Base-by-base conservation (phyloP, 1,140 invertebrate genomes). In the Cyrtorhinus lividipennis region DNA sequence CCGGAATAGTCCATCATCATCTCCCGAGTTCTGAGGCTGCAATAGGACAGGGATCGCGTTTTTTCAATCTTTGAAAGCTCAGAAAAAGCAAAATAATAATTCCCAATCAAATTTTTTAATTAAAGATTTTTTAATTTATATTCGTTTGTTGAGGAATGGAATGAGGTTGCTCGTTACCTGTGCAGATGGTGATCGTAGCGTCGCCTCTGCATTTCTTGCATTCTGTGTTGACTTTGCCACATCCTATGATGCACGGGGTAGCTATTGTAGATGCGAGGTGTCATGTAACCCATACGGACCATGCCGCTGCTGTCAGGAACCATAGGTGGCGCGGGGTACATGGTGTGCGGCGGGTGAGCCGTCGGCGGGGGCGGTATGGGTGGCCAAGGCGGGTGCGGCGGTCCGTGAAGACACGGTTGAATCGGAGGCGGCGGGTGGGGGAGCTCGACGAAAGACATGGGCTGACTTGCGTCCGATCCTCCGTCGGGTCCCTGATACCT, bases 171-270 rank as follows among this genome's bases (percentile, higher is more conserved):
- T n/a, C n/a, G n/a, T 69, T 69, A 76, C 73, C 66, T 64, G 61
- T 72, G 72, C 70, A 70, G 71, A n/a, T 71, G 70, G 66, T 71
- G 70, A 65, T 80, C 80, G 69, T 81, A 75, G 63, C 78, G 74
- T 63, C 82, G 77, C 26, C 83, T 74, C 67, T 81, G 80, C 66
- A 81, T 72, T 75, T 87, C 81, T 75, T 86, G 81, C 70, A 81
- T 79, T 62, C 83, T 80, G 66, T 87, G 85, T 67, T 87, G 85
- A 2, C 80, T 77, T 61, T 84, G 77, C 84, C 84, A 87, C 22
- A 88, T 71, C 66, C 83, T 77, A 69, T 86, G 84, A 71, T 87
- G 85, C 8, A 85, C 75, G 24, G 84, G 80, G 58, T 59, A 59
- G 3, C 58, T 30, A 22, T 59, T 59, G 76, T 87, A 82, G 53